phyloP scores from a whole-genome alignment of 2,888 invertebrate species.

The Leucophora obtusa region DNA sequence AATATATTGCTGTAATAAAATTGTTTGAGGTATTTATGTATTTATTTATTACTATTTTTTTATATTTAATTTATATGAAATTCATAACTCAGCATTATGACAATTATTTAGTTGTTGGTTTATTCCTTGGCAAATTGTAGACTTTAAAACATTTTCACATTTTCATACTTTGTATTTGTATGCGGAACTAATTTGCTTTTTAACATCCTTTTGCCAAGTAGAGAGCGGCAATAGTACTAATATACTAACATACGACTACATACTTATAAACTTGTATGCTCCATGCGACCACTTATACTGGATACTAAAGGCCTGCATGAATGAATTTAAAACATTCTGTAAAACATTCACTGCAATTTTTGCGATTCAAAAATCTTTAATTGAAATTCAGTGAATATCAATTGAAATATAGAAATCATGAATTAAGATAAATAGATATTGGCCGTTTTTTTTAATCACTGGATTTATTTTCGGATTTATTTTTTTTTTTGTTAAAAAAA shows the following conservation, averaged over 20 bases:
- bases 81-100: conserved; percentile 34
- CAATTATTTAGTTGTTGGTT: conserved; percentile 23
- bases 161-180: conserved; percentile 5
- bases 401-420: no score
- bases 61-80: not conserved
- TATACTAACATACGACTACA: not conserved
- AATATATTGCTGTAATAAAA: no score
- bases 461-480: no score
- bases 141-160: conserved; percentile 11
- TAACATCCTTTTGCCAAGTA: conserved; percentile 19
- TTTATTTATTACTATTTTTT: not conserved
- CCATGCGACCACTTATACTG: not conserved
- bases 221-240: not conserved
- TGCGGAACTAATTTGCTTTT: conserved; percentile 41
- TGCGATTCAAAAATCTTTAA: no score
- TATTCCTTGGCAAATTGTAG: conserved; percentile 27
- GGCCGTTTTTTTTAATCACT: no score
- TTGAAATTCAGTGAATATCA: no score
- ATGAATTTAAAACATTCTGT: no score
- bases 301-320: no score
- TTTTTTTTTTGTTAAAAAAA: no score
- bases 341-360: no score
- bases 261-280: not conserved
- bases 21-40: no score
- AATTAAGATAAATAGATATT: no score